A percentile compares a stretch with the other conserved stretches of the same genome.
These are phyloP conservation scores for Tragelaphus scriptus DNA, from an alignment of 2,113 vertebrate species.

Conservation along the genomic window DNA sequence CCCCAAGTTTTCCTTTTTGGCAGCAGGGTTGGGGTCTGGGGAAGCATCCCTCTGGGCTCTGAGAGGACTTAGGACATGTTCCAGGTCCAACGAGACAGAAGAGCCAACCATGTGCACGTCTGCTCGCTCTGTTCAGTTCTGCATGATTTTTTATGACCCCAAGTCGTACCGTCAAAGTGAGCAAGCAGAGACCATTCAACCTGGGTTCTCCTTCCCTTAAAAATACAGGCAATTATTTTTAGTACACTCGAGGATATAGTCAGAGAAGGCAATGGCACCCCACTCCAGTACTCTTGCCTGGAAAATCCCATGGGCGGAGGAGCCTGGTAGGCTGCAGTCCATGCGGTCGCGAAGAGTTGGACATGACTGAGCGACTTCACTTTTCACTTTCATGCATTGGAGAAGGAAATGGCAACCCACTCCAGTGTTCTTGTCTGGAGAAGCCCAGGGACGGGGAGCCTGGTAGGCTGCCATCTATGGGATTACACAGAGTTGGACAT, in stretches of 20 bases:
- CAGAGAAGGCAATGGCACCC: no score
- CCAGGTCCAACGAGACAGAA: background rate
- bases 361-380: no score
- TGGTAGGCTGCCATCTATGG: no score
- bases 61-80: background rate
- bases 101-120: rapidly evolving
- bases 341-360: no score
- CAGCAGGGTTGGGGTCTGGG: background rate
- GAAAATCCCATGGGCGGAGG: no score
- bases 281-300: no score
- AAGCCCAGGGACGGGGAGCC: no score
- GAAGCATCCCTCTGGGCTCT: background rate
- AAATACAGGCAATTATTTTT: background rate
- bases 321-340: no score
- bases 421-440: no score
- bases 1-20: background rate
- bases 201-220: background rate
- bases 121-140: background rate
- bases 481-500: no score
- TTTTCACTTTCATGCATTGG: no score
- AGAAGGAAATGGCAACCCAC: no score
- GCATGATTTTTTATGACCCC: background rate
- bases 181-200: background rate
- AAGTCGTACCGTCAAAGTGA: rapidly evolving
- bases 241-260: rapidly evolving